Conservation (phyloP, 2,888 invertebrate genomes). For the Stenodera caucasica region DNA sequence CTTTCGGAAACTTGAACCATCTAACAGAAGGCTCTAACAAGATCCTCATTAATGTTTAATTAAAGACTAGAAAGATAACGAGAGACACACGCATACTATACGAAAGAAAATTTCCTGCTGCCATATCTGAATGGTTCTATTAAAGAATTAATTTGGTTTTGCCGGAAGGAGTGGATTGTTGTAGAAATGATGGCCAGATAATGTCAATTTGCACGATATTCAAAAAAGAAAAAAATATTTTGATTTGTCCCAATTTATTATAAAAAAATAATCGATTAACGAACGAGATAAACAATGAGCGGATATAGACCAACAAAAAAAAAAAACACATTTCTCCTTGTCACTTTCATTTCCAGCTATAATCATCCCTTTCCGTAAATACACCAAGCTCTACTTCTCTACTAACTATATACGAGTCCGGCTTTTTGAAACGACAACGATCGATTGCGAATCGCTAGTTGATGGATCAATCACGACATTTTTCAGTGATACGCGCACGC, state of each 20-base stretch:
- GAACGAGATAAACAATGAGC: neutral
- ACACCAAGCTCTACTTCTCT: neutral
- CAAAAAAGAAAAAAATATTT: neutral
- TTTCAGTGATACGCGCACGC: constrained; percentile 17
- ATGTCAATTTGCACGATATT: too few relatives aligned
- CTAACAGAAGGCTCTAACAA: constrained; percentile 6
- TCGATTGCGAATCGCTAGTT: constrained; percentile 15
- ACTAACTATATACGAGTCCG: neutral
- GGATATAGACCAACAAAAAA: neutral
- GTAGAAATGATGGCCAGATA: too few relatives aligned
- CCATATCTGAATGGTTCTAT: constrained; percentile 7
- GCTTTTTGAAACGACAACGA: constrained; percentile 3
- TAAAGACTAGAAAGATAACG: constrained; percentile 11
- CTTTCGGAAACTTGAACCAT: constrained; percentile 3
- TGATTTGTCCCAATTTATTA: neutral
- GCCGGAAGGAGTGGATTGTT: neutral
- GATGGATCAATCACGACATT: constrained; percentile 23
- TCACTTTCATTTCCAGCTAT: neutral
- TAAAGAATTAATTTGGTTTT: constrained; percentile 9
- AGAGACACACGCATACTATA: constrained; percentile 8
- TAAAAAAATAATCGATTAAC: too few relatives aligned
- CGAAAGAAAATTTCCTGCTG: constrained; percentile 9
- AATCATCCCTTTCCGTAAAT: neutral
- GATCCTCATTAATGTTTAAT: constrained; percentile 13
- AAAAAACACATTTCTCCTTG: neutral